These are phyloP conservation scores for Goniozus legneri DNA, from an alignment of 1,140 invertebrate genomes.

Conservation along the genomic window DNA sequence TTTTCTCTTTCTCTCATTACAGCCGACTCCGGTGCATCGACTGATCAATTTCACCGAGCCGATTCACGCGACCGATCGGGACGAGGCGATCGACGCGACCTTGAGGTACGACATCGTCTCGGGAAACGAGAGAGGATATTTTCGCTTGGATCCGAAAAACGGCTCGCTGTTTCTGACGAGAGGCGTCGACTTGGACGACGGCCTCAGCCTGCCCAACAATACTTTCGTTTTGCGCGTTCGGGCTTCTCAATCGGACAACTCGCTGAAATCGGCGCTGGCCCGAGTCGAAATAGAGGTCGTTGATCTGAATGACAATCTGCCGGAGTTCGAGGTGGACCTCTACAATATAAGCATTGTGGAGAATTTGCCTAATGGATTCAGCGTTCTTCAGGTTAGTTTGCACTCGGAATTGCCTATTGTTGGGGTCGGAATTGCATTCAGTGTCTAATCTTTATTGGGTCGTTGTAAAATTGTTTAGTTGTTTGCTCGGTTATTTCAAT, in stretches of 20 bases:
- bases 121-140: conserved; percentile 70
- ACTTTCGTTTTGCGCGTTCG: conserved; percentile 76
- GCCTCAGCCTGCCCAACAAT: conserved; percentile 64
- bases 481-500: too few species aligned
- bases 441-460: too few species aligned
- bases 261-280: conserved; percentile 68
- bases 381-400: conserved; percentile 59
- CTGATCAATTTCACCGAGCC: conserved; percentile 66
- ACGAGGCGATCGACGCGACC: conserved; percentile 64
- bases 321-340: conserved; percentile 81
- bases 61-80: conserved; percentile 75
- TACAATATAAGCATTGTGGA: conserved; percentile 91
- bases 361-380: conserved; percentile 80
- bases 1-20: too few species aligned
- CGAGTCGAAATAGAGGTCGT: conserved; percentile 74
- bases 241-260: conserved; percentile 73
- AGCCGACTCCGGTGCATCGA: too few species aligned
- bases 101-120: conserved; percentile 72
- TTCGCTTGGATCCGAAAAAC: conserved; percentile 69
- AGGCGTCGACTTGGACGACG: conserved; percentile 75
- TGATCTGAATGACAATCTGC: conserved; percentile 81
- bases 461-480: too few species aligned
- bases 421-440: too few species aligned
- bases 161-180: conserved; percentile 72
- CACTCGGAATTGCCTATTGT: too few species aligned